phyloP scores from a whole-genome alignment of 2,888 invertebrate species.

The Rhimphoctona megacephalus region DNA sequence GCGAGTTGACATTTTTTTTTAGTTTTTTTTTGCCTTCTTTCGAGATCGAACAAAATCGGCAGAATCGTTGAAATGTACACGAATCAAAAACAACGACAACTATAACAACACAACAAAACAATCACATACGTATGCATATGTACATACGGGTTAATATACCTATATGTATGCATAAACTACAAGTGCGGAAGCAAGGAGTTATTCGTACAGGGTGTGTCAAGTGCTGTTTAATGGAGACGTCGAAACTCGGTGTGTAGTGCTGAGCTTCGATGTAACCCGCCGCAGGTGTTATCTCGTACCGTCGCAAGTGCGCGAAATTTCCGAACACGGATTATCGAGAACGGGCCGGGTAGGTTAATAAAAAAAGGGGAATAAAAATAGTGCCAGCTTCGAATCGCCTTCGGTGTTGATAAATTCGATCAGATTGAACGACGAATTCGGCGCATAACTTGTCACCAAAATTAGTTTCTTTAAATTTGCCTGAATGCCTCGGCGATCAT shows the following conservation, averaged over 20 bases:
- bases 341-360: background rate
- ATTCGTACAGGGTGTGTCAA: conserved; percentile 43
- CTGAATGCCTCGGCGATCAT: conserved; percentile 41
- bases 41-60: background rate
- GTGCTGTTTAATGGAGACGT: conserved; percentile 36
- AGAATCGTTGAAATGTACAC: background rate
- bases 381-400: background rate
- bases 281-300: conserved; percentile 49
- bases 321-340: conserved; percentile 43
- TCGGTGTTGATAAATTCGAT: background rate
- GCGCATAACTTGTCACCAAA: background rate
- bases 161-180: conserved; percentile 20
- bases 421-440: background rate
- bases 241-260: conserved; percentile 24
- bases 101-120: conserved; percentile 3
- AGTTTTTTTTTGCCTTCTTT: conserved; percentile 1
- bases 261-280: conserved; percentile 14
- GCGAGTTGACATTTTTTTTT: conserved; percentile 6
- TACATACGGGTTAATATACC: conserved; percentile 10
- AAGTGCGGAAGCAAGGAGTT: conserved; percentile 57
- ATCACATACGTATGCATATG: background rate
- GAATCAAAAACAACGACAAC: background rate
- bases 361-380: background rate
- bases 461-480: background rate
- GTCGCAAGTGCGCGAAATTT: conserved; percentile 60